phyloP scores from a whole-genome alignment of 2,113 vertebrate genomes.

The Petaurus breviceps region DNA sequence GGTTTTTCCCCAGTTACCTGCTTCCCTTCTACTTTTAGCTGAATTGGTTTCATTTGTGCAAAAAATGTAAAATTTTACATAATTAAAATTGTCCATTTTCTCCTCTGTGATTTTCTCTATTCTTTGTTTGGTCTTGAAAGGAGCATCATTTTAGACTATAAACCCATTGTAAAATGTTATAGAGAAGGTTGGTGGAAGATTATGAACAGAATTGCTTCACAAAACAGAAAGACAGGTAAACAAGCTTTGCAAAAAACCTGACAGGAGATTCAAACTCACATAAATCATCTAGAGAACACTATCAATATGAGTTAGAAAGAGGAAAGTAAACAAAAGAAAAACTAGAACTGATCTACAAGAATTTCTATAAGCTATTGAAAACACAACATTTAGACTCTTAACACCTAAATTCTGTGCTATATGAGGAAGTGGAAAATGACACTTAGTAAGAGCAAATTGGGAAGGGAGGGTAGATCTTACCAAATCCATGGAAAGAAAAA shows the following conservation, averaged over 20 bases:
- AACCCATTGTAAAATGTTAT: background rate
- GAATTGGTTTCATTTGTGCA: background rate
- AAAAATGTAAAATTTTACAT: background rate
- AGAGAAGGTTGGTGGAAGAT: background rate
- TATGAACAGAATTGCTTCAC: background rate
- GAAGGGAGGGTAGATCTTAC: background rate
- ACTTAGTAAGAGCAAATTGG: background rate
- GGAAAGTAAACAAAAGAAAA: background rate
- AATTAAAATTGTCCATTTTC: background rate
- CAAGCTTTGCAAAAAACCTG: background rate
- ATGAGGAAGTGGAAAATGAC: background rate
- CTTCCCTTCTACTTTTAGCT: background rate
- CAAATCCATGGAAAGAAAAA: background rate
- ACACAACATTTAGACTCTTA: background rate
- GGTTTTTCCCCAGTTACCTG: background rate
- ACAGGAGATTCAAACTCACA: background rate
- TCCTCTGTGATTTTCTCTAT: background rate
- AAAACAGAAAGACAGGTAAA: background rate
- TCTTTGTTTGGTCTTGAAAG: background rate
- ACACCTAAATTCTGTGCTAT: background rate
- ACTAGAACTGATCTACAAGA: background rate
- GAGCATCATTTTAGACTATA: background rate
- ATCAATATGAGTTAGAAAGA: background rate
- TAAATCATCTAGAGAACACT: background rate
- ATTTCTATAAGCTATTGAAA: background rate